A percentile compares a stretch with the other conserved stretches of the same genome.
These are phyloP conservation scores for Hydrotaea cyrtoneurina DNA, from an alignment of 2,888 invertebrate genomes.

Conservation along the genomic window DNA sequence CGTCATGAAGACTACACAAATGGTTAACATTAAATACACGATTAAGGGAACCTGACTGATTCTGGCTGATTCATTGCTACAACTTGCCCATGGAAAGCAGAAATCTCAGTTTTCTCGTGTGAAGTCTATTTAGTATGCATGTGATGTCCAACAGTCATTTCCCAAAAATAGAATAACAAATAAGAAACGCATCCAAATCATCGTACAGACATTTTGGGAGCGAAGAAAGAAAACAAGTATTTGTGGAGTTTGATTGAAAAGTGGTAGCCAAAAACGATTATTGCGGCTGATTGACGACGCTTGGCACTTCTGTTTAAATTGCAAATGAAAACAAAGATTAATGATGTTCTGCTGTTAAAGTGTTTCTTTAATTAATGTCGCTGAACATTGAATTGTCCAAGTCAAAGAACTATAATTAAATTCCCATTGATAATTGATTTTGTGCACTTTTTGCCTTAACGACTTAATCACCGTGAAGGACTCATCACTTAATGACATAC, in stretches of 20 bases:
- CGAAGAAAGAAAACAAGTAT: too few relatives aligned
- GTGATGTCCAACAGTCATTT: background rate
- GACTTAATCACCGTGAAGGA: background rate
- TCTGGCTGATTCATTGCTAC: too few relatives aligned
- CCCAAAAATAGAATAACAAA: background rate
- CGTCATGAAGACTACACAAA: too few relatives aligned
- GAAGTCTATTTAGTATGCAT: background rate
- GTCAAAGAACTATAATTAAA: background rate
- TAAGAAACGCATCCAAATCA: too few relatives aligned
- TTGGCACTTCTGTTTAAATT: background rate
- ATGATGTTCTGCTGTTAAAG: background rate
- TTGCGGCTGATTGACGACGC: background rate
- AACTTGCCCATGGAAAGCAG: too few relatives aligned
- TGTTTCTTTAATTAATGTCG: background rate
- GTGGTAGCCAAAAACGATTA: background rate
- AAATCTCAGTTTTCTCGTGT: too few relatives aligned
- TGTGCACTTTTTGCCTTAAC: too few relatives aligned
- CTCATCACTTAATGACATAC: background rate
- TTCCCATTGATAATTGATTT: background rate
- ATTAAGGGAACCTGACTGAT: too few relatives aligned
- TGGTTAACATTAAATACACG: too few relatives aligned
- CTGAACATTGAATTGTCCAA: too few relatives aligned
- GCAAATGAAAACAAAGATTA: slow-evolving; percentile 1
- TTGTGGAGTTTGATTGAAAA: background rate
- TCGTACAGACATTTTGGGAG: too few relatives aligned